phyloP scores from a whole-genome alignment of 2,113 vertebrate genomes.

The Paratilapia polleni region DNA sequence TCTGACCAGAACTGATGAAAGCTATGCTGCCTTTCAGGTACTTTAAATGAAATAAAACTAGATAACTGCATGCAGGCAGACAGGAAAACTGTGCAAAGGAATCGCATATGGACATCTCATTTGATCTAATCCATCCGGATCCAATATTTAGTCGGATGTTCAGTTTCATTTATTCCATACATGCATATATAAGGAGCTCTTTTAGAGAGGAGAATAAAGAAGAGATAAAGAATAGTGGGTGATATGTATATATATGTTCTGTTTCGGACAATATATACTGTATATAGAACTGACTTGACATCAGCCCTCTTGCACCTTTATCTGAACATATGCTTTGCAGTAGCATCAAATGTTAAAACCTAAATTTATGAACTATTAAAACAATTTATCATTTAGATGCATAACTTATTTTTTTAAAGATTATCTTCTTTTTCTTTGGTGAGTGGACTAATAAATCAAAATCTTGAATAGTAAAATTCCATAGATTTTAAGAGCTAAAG shows the following conservation, averaged over 20 bases:
- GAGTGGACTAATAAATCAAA: not conserved
- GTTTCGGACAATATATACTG: not conserved
- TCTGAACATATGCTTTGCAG: not conserved
- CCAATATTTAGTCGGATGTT: not conserved
- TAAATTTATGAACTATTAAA: not conserved
- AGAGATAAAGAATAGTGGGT: not conserved
- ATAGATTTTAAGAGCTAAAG: not conserved
- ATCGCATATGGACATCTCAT: not conserved
- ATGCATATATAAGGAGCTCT: not conserved
- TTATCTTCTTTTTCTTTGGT: not conserved
- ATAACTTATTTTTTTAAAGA: not conserved
- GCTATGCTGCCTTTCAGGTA: constrained; percentile 36
- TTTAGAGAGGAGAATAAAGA: constrained; percentile 15
- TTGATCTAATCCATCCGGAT: constrained; percentile 22
- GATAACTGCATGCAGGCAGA: constrained; percentile 34
- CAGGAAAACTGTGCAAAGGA: constrained; percentile 37
- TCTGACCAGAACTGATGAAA: constrained; percentile 33
- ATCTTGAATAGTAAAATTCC: not conserved
- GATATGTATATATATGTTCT: not conserved
- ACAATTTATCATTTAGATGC: not conserved
- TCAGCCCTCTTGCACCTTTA: not conserved
- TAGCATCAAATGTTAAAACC: not conserved
- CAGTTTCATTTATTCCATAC: not conserved
- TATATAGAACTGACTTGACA: not conserved
- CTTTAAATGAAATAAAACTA: constrained; percentile 24